A percentile compares a stretch with the other conserved stretches of the same genome.
phyloP scores from a whole-genome alignment of 2,113 vertebrate species.

The Glaucidium brasilianum region DNA sequence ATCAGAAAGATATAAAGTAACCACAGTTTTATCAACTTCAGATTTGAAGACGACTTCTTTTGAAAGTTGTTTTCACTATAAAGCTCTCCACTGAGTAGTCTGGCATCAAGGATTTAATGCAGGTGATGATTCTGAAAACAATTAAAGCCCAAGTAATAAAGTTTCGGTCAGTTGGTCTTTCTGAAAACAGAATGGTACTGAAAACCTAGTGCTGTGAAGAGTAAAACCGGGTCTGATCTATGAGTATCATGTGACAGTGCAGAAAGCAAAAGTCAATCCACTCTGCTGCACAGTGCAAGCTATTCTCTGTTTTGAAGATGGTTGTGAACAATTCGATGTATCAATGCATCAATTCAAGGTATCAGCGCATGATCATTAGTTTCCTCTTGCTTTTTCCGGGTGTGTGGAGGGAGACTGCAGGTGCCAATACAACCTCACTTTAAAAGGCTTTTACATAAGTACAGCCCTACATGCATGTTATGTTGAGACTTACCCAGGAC shows the following conservation, averaged over 20 bases:
- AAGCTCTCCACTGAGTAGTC: background rate
- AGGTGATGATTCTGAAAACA: background rate
- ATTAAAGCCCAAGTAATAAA: background rate
- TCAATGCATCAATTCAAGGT: background rate
- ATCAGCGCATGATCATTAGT: background rate
- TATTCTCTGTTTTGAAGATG: background rate
- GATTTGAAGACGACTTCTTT: background rate
- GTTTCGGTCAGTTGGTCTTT: accelerated
- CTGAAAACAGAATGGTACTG: background rate
- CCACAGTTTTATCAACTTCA: background rate
- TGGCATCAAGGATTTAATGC: background rate
- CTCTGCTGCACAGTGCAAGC: background rate
- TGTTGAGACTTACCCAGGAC: background rate
- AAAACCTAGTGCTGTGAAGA: background rate
- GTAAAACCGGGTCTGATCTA: background rate
- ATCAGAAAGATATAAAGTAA: background rate
- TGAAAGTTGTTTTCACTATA: background rate
- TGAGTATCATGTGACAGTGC: background rate
- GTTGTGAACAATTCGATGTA: background rate
- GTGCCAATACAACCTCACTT: background rate
- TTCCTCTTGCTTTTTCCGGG: background rate
- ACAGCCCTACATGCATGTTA: background rate
- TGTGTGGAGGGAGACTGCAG: background rate
- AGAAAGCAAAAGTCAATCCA: background rate
- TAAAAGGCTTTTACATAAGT: background rate